Evolutionary conservation across 2,888 invertebrate species (phyloP), one percentile per base, ranked within the genome.

Genomic region (Cinara cedri): DNA sequence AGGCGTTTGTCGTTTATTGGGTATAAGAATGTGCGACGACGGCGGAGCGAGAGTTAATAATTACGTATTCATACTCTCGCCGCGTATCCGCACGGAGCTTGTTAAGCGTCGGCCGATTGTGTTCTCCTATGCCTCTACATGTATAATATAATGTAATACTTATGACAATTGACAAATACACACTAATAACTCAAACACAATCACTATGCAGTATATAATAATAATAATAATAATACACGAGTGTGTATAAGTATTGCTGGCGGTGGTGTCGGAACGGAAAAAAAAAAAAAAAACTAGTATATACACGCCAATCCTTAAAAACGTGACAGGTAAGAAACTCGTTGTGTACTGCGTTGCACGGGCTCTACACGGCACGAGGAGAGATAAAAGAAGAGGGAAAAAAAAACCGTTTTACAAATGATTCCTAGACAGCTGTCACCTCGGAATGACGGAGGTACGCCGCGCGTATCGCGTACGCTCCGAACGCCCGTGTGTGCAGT

Each of bases 361-460:
- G n/a, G n/a, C n/a, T n/a, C n/a, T n/a, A 16, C 11, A 13, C 10
- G 11, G 21, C 24, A 54, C 57, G 21, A 16, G 42, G 60, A 46
- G 26, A 57, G 55, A 66, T 55, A 76, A 34, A 68, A 49, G 68
- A 49, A 74, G n/a, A 68, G 34, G 10, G n/a, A 60, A 14, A 62
- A 16, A 34, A 68, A 65, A 65, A 75, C 34, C 78, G 68, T 78
- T 78, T 78, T 78, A 78, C 78, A 78, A 78, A 78, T 78, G 78
- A 78, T 78, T 78, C 78, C 78, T 70, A 70, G 78, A 78, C 78
- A 70, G 78, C 78, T 78, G 78, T 78, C 78, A 78, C 78, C 78
- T 78, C 78, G 70, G 78, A 68, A 78, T 78, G 78, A 78, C 78
- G 68, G 62, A 78, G 78, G 78, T 78, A 51, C 34, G 24, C 55